These are phyloP conservation scores for Eledone cirrhosa DNA, from an alignment of 2,888 invertebrate genomes.

Conservation along the genomic window DNA sequence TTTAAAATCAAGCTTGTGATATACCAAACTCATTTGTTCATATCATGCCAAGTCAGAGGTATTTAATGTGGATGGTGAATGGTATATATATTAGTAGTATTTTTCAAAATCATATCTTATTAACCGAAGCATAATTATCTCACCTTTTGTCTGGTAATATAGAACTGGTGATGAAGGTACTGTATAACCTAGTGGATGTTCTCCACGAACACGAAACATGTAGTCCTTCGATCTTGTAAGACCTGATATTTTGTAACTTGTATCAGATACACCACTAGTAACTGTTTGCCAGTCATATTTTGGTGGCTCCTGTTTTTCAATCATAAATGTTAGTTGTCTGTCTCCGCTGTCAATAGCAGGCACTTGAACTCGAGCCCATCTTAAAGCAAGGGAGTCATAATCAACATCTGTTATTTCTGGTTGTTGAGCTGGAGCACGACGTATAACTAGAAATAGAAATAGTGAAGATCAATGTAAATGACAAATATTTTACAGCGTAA, in stretches of 20 bases:
- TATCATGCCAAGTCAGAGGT: no score
- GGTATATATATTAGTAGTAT: no score
- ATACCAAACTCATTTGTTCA: no score
- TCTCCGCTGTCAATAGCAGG: constrained; percentile 51
- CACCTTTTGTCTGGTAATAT: constrained; percentile 58
- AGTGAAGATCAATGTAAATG: no score
- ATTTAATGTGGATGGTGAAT: no score
- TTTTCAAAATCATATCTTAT: no score
- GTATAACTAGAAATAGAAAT: constrained; percentile 52
- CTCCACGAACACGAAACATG: constrained; percentile 92
- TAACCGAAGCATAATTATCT: constrained; percentile 32
- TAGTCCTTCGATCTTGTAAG: constrained; percentile 93
- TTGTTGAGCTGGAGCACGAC: constrained; percentile 51
- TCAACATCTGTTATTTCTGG: constrained; percentile 52
- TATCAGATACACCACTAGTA: constrained; percentile 51
- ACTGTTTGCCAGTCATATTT: constrained; percentile 56
- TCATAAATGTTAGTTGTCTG: constrained; percentile 53
- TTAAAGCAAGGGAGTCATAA: constrained; percentile 47
- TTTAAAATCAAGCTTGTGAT: no score
- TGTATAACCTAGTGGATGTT: constrained; percentile 88
- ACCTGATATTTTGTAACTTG: constrained; percentile 50
- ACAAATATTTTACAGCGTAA: no score
- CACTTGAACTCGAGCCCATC: constrained; percentile 54
- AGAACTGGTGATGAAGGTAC: constrained; percentile 90
- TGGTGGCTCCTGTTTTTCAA: constrained; percentile 54